Base-by-base conservation (phyloP, 1,140 invertebrate species). In the Zelostemma sp. region DNA sequence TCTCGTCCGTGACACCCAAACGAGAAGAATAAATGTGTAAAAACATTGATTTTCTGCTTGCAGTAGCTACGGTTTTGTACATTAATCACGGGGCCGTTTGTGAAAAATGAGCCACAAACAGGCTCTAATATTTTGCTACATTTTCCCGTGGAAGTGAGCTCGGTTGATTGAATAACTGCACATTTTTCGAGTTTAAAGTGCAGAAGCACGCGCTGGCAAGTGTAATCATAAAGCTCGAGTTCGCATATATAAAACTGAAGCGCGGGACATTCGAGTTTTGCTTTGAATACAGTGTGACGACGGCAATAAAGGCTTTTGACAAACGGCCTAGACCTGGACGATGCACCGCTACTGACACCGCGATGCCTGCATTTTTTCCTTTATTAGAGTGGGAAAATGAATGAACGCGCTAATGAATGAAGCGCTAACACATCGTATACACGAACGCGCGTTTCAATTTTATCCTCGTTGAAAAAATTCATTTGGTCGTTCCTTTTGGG, bases 281-380 rank as follows among this genome's bases (percentile, higher is more conserved):
- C 66, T 74, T 74, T 74, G 69, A 74, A 74, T 74, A 74, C 59
- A 72, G 55, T 57, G 63, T 66, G 57, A 72, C 66, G 69, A 72
- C 60, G 59, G 69, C 73, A 75, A 75, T 75, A 75, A 75, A 70
- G 59, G 64, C 59, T 72, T 74, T 74, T 74, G 73, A 74, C 66
- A 68, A 74, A 74, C 73, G 69, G 64, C 62, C 61, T 48, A 54
- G 31, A 53, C 62, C 51, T 50, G 72, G 62, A 31, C 54, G 48
- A 67, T 64, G 59, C 62, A 31, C 12, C 16, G 49, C 55, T 28
- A 21, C 45, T 69, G 68, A 72, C 68, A 72, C 9, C n/a, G 31
- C 31, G 12, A 11, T 40, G 15, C 8, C 31, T 16, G 25, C 33
- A 68, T 18, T 73, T 74, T 74, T 74, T 71, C 68, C 64, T 74